Evolutionary conservation across 2,888 invertebrate species (phyloP), one percentile per base, ranked within the genome.

Genomic region (Coecobrya sp.): DNA sequence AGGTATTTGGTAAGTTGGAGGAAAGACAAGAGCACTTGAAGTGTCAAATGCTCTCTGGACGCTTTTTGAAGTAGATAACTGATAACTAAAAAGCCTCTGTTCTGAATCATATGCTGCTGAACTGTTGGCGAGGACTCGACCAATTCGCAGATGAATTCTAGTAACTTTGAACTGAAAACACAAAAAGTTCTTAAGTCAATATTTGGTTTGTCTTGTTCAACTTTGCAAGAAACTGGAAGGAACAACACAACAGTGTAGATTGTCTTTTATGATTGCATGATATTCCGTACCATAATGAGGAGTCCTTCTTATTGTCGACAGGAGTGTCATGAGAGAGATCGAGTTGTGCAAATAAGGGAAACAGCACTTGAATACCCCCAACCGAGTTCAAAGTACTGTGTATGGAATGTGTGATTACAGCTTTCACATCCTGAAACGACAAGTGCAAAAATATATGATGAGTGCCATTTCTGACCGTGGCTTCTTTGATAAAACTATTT

Each of bases 21-120:
- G 96, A 99, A 99, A 52, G 98, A 98, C 91, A 98, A 98, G 92
- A 99, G 97, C 59, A 99, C 99, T 96, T 99, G 98, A 65, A 98
- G 97, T 11, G 99, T 99, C 86, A 99, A 97, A 96, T 99, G 99
- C 95, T 99, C 99, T 94, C 98, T 97, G 86, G 97, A 98, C 93
- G 98, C 99, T 95, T 98, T 97, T 96, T 99, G 99, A 95, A 99
- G 97, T 97, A 99, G 98, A 96, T 98, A 99, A 95, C 99, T 99
- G 96, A 99, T 99, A 94, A 99, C 99, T 95, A 99, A 97, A 96
- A 99, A 99, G 92, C 99, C 99, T 95, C 99, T 97, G 96, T 99
- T 99, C 96, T 99, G 99, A 96, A 99, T 98, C 98, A 99, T 99
- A 96, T 99, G 99, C 96, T 99, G 99, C 96, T 99, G 99, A 92